Base-by-base conservation (phyloP, 2,113 vertebrate species). In the Vireo altiloquus region DNA sequence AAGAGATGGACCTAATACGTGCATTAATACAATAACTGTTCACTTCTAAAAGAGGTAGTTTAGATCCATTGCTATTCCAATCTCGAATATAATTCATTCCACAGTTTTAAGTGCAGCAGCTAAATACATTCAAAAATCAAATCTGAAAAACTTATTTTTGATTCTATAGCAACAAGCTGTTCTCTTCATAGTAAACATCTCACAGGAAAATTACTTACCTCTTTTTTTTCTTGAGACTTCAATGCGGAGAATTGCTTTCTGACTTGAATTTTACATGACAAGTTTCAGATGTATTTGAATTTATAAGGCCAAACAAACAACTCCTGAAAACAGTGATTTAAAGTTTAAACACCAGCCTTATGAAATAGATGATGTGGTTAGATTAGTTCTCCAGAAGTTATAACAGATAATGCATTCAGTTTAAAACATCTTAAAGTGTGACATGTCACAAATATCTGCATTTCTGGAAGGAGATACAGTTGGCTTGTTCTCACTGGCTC, bases 61-160 rank as follows among this genome's bases (percentile, higher is more conserved):
- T 33, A 72, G 70, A 80, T 47, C 59, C 64, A 53, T 27, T 75
- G 64, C 56, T 85, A 19, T 52, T 81, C 53, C 40, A 17, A 9
- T 71, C 87, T 44, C 74, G 33, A 66, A 66, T 12, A 25, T 5
- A 88, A 88, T 77, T 90, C 30, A 42, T 83, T 64, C 27, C 56
- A 19, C n/a, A 14, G 21, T 64, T 82, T 70, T 40, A 93, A 69
- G 75, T 21, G 49, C 31, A 64, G 61, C 69, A 89, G 37, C 53
- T 69, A 68, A 91, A 86, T 60, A 70, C 61, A 72, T 94, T 85
- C 72, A 92, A 61, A 94, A 91, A 94, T 64, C 33, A 85, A 75
- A 88, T 54, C 42, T 39, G 53, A 86, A 92, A 61, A 68, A 49
- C 17, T 65, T 57, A 28, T 42, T 80, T 86, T 77, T 74, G 40